phyloP scores from a whole-genome alignment of 2,888 invertebrate species.

The Apocheima hispidaria region DNA sequence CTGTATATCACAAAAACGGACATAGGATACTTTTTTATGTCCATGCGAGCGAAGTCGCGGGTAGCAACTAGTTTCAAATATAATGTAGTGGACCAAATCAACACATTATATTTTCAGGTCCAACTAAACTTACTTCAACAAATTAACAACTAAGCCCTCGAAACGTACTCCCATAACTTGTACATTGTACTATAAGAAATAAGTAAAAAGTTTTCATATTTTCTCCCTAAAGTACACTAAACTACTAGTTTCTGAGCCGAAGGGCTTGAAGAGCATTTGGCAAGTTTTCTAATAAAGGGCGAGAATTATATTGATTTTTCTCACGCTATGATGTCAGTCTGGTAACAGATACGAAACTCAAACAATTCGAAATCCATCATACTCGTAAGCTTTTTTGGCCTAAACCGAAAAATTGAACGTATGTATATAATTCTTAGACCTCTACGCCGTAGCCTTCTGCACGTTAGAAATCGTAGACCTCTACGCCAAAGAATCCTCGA shows the following conservation, averaged over 20 bases:
- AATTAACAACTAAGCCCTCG: conserved; percentile 18
- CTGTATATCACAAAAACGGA: no score
- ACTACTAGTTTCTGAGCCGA: conserved; percentile 32
- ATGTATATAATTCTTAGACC: not conserved
- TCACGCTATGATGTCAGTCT: conserved; percentile 44
- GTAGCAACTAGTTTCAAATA: no score
- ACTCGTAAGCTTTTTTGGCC: not conserved
- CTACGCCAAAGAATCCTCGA: not conserved
- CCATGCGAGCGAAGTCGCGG: no score
- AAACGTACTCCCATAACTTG: conserved; percentile 19
- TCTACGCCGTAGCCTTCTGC: not conserved
- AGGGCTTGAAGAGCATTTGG: conserved; percentile 42
- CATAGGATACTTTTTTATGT: no score
- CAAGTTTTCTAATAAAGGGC: conserved; percentile 56
- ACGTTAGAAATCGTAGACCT: not conserved
- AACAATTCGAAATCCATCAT: conserved; percentile 13
- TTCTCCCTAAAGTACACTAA: conserved; percentile 36
- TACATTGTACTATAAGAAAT: conserved; percentile 33
- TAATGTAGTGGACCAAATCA: not conserved
- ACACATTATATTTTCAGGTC: not conserved
- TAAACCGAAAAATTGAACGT: not conserved
- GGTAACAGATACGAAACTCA: conserved; percentile 13
- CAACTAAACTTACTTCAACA: conserved; percentile 14
- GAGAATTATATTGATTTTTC: conserved; percentile 53
- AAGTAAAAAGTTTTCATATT: conserved; percentile 39